These are phyloP conservation scores for Watsonalla binaria DNA, from an alignment of 2,888 invertebrate genomes.

Conservation along the genomic window DNA sequence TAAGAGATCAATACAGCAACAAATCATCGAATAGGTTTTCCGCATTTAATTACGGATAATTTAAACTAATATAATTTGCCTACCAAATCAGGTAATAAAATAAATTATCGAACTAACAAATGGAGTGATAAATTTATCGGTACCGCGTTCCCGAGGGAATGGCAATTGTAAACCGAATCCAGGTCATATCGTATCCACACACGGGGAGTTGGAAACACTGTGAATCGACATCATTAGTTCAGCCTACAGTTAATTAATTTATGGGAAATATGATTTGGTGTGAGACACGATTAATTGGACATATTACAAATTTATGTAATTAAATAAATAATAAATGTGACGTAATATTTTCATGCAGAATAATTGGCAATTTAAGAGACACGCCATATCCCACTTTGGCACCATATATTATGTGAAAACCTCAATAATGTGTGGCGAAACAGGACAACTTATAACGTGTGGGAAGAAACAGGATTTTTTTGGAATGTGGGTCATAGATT, in stretches of 20 bases:
- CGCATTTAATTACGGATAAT: neutral
- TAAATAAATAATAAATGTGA: too few species aligned
- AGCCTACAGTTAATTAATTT: neutral
- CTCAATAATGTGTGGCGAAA: too few species aligned
- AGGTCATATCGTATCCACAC: neutral
- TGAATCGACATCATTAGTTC: neutral
- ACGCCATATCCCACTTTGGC: too few species aligned
- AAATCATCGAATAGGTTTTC: neutral
- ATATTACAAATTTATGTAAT: too few species aligned
- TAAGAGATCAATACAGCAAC: neutral
- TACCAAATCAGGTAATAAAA: neutral
- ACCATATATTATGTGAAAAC: too few species aligned
- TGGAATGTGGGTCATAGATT: too few species aligned
- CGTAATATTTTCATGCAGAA: too few species aligned
- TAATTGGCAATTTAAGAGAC: too few species aligned
- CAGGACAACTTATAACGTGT: too few species aligned
- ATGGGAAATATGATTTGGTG: neutral
- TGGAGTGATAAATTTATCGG: conserved; percentile 3
- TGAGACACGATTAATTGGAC: too few species aligned
- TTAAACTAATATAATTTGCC: neutral
- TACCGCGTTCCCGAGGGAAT: neutral
- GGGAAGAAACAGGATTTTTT: too few species aligned
- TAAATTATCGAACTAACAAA: conserved; percentile 2
- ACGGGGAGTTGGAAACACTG: neutral
- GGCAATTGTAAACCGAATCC: conserved; percentile 3